Evolutionary conservation across 1,140 invertebrate genomes (phyloP).

Genomic region (Belonocnema kinseyi): DNA sequence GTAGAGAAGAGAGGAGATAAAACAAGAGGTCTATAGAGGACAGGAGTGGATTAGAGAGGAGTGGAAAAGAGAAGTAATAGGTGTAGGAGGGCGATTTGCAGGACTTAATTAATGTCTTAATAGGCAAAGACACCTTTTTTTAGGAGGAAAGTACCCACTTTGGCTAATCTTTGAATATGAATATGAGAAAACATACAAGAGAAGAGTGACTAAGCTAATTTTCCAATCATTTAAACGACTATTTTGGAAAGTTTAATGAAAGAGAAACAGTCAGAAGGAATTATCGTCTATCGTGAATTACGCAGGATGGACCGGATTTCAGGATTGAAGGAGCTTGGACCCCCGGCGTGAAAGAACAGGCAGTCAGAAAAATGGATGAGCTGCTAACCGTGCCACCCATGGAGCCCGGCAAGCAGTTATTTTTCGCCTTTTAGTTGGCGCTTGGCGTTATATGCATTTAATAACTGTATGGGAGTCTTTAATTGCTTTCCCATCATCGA

Average conservation of each 20-base stretch:
- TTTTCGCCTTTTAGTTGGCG: slow-evolving; percentile 29
- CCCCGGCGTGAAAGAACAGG: slow-evolving; percentile 74
- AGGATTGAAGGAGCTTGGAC: slow-evolving; percentile 59
- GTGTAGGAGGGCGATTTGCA: too few species aligned
- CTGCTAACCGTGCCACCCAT: slow-evolving; percentile 75
- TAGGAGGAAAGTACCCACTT: too few species aligned
- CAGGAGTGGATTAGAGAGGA: too few species aligned
- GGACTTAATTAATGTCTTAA: too few species aligned
- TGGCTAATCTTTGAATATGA: too few species aligned
- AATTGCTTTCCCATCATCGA: slow-evolving; percentile 14
- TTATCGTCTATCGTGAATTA: slow-evolving; percentile 13
- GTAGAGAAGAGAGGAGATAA: too few species aligned
- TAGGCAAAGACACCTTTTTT: too few species aligned
- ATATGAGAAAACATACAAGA: too few species aligned
- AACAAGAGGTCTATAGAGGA: too few species aligned
- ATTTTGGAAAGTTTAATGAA: slow-evolving; percentile 4
- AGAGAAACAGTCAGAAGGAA: not conserved
- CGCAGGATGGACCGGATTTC: slow-evolving; percentile 42
- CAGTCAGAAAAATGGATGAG: slow-evolving; percentile 76
- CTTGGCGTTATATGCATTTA: slow-evolving; percentile 16
- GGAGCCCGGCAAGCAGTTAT: slow-evolving; percentile 52
- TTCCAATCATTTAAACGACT: not conserved
- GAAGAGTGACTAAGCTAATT: not conserved
- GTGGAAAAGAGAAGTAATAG: too few species aligned
- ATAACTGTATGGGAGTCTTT: slow-evolving; percentile 7